Base-by-base conservation (phyloP, 2,888 invertebrate genomes). In the Orthosia incerta region DNA sequence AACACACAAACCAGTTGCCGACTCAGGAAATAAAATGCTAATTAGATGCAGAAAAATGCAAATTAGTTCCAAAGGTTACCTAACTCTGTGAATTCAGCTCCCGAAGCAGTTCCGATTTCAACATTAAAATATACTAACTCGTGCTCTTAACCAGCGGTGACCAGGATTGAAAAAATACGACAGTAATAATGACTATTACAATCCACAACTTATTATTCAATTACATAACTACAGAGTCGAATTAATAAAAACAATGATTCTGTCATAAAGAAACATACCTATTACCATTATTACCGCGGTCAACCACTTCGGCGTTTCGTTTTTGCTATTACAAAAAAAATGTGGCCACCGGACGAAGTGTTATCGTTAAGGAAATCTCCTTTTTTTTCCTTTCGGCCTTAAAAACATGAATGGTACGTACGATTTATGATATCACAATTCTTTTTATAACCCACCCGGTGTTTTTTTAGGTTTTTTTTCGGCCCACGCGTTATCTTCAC, bases 371-470 rank as follows among this genome's bases (percentile, higher is more conserved):
- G 95, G 95, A 95, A 95, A 95, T 95, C 95, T 93, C 86, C 86
- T 86, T 91, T 94, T 95, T 95, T 95, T 87, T 76, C 56, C 72
- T 82, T 82, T 82, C 89, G 90, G 90, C 86, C 85, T 91, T 90
- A 91, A 92, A 92, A 93, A 94, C 95, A 95, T 95, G 95, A 95
- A 95, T 95, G 95, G 95, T 94, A 92, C 91, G 91, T 94, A 95
- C 94, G 93, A 95, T 95, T 95, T 96, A 95, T 95, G 95, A 93
- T 94, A 95, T 95, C 94, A 94, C 93, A 94, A 93, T 93, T 94
- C 94, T 95, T 93, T 94, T 95, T 95, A 93, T 93, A 93, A 93
- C 91, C 90, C 91, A 90, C 91, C 92, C 90, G 86, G 89, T 92
- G 92, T 92, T 94, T 93, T 89, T 93, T 85, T 72, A 65, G 50